Conservation (phyloP, 2,888 invertebrate species). For the Lottia gigantea region DNA sequence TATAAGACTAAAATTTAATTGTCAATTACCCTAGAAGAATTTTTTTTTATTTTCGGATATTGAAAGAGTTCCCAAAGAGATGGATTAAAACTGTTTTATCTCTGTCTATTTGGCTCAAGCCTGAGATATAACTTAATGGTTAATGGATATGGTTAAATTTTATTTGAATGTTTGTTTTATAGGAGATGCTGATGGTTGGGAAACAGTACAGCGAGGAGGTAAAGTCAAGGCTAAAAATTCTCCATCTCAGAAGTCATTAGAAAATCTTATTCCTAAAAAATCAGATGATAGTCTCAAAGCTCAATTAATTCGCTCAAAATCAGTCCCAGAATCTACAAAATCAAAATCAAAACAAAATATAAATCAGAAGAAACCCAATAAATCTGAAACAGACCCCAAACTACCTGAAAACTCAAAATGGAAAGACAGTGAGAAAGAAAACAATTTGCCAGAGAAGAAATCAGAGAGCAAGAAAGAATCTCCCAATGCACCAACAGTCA, state of each 20-base stretch:
- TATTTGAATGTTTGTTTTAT: conserved; percentile 14
- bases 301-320: conserved; percentile 47
- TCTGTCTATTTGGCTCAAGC: no score
- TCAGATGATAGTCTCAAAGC: conserved; percentile 34
- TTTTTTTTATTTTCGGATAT: no score
- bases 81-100: no score
- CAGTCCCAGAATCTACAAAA: conserved; percentile 43
- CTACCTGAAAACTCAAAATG: conserved; percentile 38
- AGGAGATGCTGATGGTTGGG: conserved; percentile 78
- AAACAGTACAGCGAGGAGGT: conserved; percentile 79
- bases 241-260: conserved; percentile 52
- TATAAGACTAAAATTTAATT: no score
- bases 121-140: no score
- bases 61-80: no score
- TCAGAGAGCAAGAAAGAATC: background rate
- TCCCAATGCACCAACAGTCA: background rate
- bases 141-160: no score
- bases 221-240: conserved; percentile 69
- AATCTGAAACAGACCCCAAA: background rate
- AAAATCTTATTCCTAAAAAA: conserved; percentile 41
- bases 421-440: conserved; percentile 61
- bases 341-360: conserved; percentile 23
- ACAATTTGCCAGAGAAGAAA: conserved; percentile 36
- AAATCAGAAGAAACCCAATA: background rate
- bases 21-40: no score